Conservation (phyloP, 2,113 vertebrate genomes). For the Shinisaurus crocodilurus region DNA sequence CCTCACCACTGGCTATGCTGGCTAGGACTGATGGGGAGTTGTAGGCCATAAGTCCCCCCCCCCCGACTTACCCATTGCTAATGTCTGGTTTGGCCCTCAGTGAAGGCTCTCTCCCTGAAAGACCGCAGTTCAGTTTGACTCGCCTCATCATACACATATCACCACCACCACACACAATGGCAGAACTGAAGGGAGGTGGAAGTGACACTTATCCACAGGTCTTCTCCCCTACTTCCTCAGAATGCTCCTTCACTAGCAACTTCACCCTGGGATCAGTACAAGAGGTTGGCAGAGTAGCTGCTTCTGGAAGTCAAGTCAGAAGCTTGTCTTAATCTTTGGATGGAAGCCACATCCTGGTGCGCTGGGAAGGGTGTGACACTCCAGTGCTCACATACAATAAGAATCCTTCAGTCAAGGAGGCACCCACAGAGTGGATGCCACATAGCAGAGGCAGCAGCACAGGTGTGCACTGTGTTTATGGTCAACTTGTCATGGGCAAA, state of each 20-base stretch:
- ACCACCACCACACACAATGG: background rate
- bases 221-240: background rate
- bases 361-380: background rate
- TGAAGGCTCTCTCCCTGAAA: background rate
- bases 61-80: too few relatives aligned
- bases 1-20: too few relatives aligned
- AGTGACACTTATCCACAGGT: too few relatives aligned
- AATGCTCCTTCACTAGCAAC: background rate
- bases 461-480: background rate
- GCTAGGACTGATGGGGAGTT: too few relatives aligned
- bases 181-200: background rate
- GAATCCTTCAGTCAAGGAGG: conserved; percentile 2
- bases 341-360: conserved; percentile 20
- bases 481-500: background rate
- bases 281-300: background rate
- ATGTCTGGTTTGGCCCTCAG: too few relatives aligned
- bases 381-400: conserved; percentile 6
- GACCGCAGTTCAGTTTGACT: background rate
- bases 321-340: background rate
- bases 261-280: background rate
- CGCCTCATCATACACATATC: background rate
- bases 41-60: too few relatives aligned
- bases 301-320: background rate
- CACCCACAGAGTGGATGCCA: background rate
- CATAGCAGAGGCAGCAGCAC: background rate